These are phyloP conservation scores for Cataglyphis cursor DNA, from an alignment of 2,888 invertebrate genomes.

Conservation along the genomic window DNA sequence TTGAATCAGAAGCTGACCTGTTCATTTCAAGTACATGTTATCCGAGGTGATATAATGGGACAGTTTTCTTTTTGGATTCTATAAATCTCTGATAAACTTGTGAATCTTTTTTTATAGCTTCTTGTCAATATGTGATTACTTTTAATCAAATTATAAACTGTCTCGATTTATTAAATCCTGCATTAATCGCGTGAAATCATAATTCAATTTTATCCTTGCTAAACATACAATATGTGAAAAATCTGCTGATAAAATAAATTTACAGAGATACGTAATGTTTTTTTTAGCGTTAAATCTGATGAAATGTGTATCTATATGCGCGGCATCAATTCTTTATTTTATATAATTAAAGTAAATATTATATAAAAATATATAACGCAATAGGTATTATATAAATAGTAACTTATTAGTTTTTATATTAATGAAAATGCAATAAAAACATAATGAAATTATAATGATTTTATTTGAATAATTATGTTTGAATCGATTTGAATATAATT, in stretches of 20 bases:
- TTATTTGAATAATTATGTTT: neutral
- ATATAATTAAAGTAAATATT: neutral
- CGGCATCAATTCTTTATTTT: neutral
- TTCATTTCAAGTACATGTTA: constrained; percentile 18
- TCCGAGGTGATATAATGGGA: neutral
- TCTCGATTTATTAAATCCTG: constrained; percentile 3
- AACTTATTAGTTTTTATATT: neutral
- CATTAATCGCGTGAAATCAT: neutral
- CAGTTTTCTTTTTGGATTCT: too few relatives aligned
- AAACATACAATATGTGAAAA: neutral
- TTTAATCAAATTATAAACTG: too few relatives aligned
- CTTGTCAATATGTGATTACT: too few relatives aligned
- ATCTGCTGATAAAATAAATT: neutral
- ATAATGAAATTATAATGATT: neutral
- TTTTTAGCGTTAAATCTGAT: neutral
- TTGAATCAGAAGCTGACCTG: constrained; percentile 30
- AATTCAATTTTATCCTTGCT: neutral
- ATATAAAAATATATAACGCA: neutral
- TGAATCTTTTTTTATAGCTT: too few relatives aligned
- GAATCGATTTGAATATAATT: neutral
- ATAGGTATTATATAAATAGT: neutral
- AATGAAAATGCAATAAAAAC: neutral
- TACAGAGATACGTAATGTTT: neutral
- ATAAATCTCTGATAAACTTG: too few relatives aligned
- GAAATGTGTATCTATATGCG: neutral